Base-by-base conservation (phyloP, 2,797 vertebrate genomes). In the Tadarida brasiliensis region DNA sequence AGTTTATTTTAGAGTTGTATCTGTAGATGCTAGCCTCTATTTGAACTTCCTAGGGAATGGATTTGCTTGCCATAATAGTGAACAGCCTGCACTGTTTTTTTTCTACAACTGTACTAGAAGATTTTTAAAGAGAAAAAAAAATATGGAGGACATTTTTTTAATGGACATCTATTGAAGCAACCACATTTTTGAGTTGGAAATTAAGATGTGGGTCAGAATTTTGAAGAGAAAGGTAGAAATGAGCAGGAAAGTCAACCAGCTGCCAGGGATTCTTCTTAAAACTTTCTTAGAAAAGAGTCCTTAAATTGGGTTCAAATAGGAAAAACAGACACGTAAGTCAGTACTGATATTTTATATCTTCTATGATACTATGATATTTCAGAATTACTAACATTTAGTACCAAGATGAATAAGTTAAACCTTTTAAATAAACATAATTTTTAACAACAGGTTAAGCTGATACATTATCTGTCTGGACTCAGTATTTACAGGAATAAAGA, bases 1-100 rank as follows among this genome's bases (percentile, higher is more conserved):
- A 83, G 87, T 78, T 73, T 85, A 73, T 78, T 95, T 92, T 56
- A 39, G 91, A 74, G 16, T 87, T 76, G 17, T 74, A 30, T 57
- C 78, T 94, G 5, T 22, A 71, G 10, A 39, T 49, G 19, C 49
- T 86, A 82, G 56, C 71, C 71, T 67, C 28, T 80, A 35, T 76
- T 67, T 88, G 78, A 94, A 90, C 33, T 90, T 86, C 92, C n/a
- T 24, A 47, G 54, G 49, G 49, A 76, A 76, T 24, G 67, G n/a
- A 81, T 35, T 65, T 93, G 56, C 68, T 88, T 93, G 73, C 44
- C 30, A 22, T 92, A 61, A 95, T 49, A 73, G 3, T 87, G 56
- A 87, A 84, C 57, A 80, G 26, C 17, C 70, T 59, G 11, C 10
- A 33, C 14, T 35, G 33, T 22, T 20, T 30, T 24, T 80, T 22